Evolutionary conservation across 2,113 vertebrate species (phyloP).

Genomic region (Caracal caracal): DNA sequence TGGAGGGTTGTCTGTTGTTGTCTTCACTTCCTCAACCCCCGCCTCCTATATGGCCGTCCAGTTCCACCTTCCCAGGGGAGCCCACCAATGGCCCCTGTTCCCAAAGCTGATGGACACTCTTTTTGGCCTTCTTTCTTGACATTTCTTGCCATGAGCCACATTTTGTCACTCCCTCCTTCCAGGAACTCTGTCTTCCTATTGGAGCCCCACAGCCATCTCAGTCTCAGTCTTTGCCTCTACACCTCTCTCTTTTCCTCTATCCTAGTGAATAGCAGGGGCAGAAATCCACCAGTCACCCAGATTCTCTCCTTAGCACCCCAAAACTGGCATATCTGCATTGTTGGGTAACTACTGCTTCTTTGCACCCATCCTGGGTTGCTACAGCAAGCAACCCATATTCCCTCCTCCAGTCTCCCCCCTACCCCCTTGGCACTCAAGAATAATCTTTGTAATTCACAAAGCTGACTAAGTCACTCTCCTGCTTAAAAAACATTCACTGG

Average conservation of each 20-base stretch:
- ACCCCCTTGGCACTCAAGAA: background rate
- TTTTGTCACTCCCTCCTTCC: background rate
- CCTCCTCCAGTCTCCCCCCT: rapidly evolving
- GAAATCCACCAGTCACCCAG: background rate
- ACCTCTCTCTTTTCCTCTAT: background rate
- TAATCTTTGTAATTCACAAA: background rate
- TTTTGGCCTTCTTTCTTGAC: background rate
- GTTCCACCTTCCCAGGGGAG: background rate
- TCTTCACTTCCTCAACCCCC: background rate
- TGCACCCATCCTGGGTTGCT: background rate
- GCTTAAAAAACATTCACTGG: background rate
- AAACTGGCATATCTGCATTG: background rate
- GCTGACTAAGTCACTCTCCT: background rate
- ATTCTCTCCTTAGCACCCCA: background rate
- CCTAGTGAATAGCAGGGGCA: background rate
- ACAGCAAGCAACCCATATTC: background rate
- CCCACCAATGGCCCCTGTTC: background rate
- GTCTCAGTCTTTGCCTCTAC: background rate
- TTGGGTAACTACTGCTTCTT: background rate
- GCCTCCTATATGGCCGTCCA: background rate
- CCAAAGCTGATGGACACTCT: background rate
- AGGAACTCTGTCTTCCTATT: background rate
- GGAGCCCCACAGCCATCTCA: background rate
- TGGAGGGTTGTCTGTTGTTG: background rate
- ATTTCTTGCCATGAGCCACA: background rate